phyloP scores from a whole-genome alignment of 2,113 vertebrate genomes.

The Hyaena hyaena region DNA sequence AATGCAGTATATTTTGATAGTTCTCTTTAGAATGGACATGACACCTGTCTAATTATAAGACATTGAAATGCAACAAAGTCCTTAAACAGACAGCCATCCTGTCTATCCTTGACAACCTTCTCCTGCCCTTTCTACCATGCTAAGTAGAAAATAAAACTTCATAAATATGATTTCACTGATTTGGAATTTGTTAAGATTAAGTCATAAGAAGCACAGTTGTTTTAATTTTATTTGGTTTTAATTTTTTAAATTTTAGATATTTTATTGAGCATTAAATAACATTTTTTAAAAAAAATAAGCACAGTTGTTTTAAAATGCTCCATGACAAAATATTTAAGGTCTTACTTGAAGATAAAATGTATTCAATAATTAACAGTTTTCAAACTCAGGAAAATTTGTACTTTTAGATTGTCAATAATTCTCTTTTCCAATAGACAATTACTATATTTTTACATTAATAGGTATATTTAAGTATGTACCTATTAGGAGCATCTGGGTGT shows the following conservation, averaged over 20 bases:
- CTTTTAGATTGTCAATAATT: not conserved
- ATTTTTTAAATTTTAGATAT: not conserved
- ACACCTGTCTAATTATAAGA: conserved; percentile 68
- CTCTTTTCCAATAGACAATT: not conserved
- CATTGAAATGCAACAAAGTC: not conserved
- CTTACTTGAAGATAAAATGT: not conserved
- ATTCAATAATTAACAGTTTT: not conserved
- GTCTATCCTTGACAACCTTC: not conserved
- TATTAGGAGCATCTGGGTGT: not conserved
- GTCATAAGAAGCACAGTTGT: not conserved
- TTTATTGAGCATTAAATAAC: not conserved
- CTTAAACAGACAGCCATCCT: not conserved
- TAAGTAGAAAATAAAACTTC: not conserved
- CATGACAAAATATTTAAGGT: not conserved
- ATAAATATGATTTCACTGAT: not conserved
- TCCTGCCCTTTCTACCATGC: not conserved
- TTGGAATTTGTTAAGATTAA: not conserved
- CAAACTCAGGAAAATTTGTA: not conserved
- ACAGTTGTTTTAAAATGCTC: not conserved
- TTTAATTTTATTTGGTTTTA: not conserved
- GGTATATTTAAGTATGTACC: not conserved
- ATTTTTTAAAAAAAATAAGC: not conserved
- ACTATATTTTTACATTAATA: not conserved
- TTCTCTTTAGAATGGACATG: conserved; percentile 33
- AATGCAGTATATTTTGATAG: conserved; percentile 18